Conservation (phyloP, 2,797 vertebrate species). For the Remorina albescens region DNA sequence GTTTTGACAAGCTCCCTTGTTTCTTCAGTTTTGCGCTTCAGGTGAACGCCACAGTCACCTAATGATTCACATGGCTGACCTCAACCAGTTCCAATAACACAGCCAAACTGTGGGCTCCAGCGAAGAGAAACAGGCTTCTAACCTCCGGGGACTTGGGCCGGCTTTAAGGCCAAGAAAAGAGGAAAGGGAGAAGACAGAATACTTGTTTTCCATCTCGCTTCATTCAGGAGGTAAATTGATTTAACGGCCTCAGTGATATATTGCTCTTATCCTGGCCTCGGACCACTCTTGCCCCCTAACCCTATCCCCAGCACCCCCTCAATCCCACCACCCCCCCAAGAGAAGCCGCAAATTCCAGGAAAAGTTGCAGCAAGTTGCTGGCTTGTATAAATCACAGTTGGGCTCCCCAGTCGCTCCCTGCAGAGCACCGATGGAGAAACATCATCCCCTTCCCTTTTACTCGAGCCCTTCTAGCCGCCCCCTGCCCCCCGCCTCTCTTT, state of each 20-base stretch:
- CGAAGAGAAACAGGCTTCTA: slow-evolving; percentile 31
- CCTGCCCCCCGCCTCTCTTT: too few species aligned
- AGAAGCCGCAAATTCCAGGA: slow-evolving; percentile 76
- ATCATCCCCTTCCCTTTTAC: slow-evolving; percentile 68
- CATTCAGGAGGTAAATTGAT: slow-evolving; percentile 70
- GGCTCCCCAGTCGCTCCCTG: slow-evolving; percentile 66
- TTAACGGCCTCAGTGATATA: slow-evolving; percentile 77
- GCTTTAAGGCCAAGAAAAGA: slow-evolving; percentile 40
- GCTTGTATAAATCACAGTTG: slow-evolving; percentile 80
- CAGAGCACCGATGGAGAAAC: slow-evolving; percentile 72
- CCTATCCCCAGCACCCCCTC: slow-evolving; percentile 22
- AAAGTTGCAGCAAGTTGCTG: slow-evolving; percentile 77
- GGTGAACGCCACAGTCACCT: slow-evolving; percentile 16
- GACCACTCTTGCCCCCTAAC: slow-evolving; percentile 67
- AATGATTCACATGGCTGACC: slow-evolving; percentile 37
- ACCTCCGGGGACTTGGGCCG: slow-evolving; percentile 31
- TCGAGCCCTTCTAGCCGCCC: slow-evolving; percentile 40
- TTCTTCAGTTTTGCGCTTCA: slow-evolving; percentile 22
- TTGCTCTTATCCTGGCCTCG: slow-evolving; percentile 60
- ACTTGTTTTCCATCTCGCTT: slow-evolving; percentile 39
- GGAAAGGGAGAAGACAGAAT: slow-evolving; percentile 36
- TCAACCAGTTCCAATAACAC: slow-evolving; percentile 49
- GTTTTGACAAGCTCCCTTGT: slow-evolving; percentile 23
- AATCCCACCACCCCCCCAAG: slow-evolving; percentile 24
- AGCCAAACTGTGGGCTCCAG: slow-evolving; percentile 14